Conservation (phyloP, 92 coral and sea anemone species). For the Plumapathes pennacea region DNA sequence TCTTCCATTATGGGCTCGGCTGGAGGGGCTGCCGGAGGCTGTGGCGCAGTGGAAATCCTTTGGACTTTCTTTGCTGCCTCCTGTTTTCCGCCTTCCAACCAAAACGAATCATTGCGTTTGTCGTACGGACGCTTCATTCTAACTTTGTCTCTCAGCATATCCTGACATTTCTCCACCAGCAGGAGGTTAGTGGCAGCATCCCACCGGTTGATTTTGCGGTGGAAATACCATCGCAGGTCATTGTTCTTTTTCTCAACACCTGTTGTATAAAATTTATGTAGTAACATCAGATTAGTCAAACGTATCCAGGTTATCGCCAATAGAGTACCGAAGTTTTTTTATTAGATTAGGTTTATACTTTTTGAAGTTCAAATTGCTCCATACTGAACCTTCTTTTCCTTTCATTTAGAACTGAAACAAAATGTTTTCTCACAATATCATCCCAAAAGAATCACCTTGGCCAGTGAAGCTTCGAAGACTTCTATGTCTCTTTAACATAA, state of each 20-base stretch:
- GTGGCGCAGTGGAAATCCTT: slow-evolving; percentile 9
- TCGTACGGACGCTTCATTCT: slow-evolving; percentile 4
- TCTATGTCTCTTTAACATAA: slow-evolving; percentile 18
- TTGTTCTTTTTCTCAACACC: slow-evolving; percentile 16
- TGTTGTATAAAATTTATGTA: no score
- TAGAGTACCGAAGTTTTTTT: no score
- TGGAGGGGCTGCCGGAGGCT: neutral
- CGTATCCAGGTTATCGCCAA: no score
- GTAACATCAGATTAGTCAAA: no score
- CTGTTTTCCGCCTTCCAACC: slow-evolving; percentile 32
- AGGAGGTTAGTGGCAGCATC: slow-evolving; percentile 18
- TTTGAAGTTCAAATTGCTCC: no score
- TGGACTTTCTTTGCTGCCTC: slow-evolving; percentile 24
- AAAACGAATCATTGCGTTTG: slow-evolving; percentile 4
- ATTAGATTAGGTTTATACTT: no score
- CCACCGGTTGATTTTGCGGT: slow-evolving; percentile 21
- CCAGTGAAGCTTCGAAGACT: slow-evolving; percentile 37
- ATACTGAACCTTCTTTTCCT: no score
- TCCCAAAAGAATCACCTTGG: slow-evolving; percentile 18
- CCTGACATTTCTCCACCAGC: slow-evolving; percentile 28
- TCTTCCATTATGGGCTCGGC: neutral
- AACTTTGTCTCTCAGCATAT: slow-evolving; percentile 9
- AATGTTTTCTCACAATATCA: neutral
- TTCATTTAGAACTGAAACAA: no score
- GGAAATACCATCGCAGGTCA: slow-evolving; percentile 10